Evolutionary conservation across 2,113 vertebrate species (phyloP), one percentile per base, ranked within the genome.

Genomic region (Alectura lathami): DNA sequence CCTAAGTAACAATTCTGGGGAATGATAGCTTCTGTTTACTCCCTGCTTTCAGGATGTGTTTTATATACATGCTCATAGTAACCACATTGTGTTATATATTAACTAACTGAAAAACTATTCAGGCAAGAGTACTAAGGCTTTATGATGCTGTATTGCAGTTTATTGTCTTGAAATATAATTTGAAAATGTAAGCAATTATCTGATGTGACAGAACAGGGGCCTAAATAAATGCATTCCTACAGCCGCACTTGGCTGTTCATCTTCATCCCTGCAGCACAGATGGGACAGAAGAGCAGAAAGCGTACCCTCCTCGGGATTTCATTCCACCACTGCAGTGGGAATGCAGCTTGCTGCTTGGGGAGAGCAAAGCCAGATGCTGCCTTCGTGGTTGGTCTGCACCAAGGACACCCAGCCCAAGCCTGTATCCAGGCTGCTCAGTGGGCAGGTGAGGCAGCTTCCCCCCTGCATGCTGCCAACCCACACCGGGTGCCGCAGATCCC

Each of bases 1-100:
- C 54, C 60, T 83, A 56, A 80, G 68, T 36, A 96, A 95, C 93
- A 94, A 95, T 93, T 89, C 66, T 14, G 83, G 48, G 26, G 32
- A 94, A 89, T 53, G 64, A 92, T 34, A 93, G 72, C 36, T 81
- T 85, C 72, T 86, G 59, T 89, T 95, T 95, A 96, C 87, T 94
- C 72, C 66, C 57, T 90, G 47, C 56, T 80, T 88, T 88, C 26
- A 78, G 48, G 17, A 73, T 1, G 2, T 72, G 51, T 67, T 91
- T 86, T 43, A 77, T 51, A 93, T 74, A 74, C 78, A 83, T 47
- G 5, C 62, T 36, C 48, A 70, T 45, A 84, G 59, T 88, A 95
- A 92, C 94, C 83, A 92, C 70, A 90, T 7, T 36, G 74, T 48
- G 73, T 72, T 78, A 70, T 24, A 89, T 59, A 72, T 53, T 90